phyloP scores from a whole-genome alignment of 1,140 invertebrate genomes.

The Hydropsyche tenuis region DNA sequence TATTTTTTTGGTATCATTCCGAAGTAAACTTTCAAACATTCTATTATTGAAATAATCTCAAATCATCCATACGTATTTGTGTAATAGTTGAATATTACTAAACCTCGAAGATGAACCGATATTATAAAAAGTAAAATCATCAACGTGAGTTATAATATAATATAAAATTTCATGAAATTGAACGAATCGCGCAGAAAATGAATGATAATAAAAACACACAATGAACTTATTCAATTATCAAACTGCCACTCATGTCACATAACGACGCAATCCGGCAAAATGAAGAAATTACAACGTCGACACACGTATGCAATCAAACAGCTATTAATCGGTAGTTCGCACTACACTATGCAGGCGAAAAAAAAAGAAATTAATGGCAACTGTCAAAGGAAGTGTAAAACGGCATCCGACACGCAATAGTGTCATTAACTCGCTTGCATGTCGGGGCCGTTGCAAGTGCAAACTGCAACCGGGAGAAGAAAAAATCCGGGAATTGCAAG shows the following conservation, averaged over 20 bases:
- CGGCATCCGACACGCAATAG: conserved; percentile 39
- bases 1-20: too few species aligned
- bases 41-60: too few species aligned
- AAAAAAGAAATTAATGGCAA: conserved; percentile 4
- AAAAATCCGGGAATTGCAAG: conserved; percentile 14
- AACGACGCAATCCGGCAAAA: conserved; percentile 7
- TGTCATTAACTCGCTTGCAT: conserved; percentile 35
- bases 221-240: too few species aligned
- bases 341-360: not conserved
- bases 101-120: too few species aligned
- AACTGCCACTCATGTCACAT: not conserved
- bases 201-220: too few species aligned
- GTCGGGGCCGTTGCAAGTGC: not conserved
- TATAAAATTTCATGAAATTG: too few species aligned
- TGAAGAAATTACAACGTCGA: conserved; percentile 27
- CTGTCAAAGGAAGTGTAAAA: conserved; percentile 48
- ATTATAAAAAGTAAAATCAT: too few species aligned
- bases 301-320: not conserved
- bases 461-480: not conserved
- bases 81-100: too few species aligned
- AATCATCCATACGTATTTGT: too few species aligned
- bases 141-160: too few species aligned
- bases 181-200: too few species aligned
- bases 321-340: conserved; percentile 11
- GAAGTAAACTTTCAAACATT: too few species aligned